These are phyloP conservation scores for Macropus fuliginosus DNA, from an alignment of 2,797 vertebrate species.

Conservation along the genomic window DNA sequence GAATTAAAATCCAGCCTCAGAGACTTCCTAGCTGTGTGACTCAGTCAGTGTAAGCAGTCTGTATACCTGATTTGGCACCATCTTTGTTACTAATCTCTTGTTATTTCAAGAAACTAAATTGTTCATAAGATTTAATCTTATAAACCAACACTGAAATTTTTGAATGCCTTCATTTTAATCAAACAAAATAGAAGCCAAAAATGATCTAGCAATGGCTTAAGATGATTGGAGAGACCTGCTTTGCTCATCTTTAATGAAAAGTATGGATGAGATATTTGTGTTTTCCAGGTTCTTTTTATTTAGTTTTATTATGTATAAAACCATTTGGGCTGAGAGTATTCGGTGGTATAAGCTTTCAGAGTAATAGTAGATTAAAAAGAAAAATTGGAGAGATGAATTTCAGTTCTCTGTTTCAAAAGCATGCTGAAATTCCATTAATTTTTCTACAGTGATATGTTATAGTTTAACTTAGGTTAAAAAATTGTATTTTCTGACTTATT, in stretches of 20 bases:
- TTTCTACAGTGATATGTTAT: not conserved
- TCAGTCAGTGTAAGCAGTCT: not conserved
- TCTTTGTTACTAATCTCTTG: not conserved
- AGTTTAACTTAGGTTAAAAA: not conserved
- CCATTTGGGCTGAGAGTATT: not conserved
- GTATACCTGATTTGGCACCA: not conserved
- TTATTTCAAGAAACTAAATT: not conserved
- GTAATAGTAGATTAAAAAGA: not conserved
- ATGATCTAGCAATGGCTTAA: not conserved
- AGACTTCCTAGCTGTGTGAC: not conserved
- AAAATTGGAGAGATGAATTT: not conserved
- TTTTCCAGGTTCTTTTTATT: not conserved
- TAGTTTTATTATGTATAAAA: not conserved
- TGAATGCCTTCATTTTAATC: not conserved
- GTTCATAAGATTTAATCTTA: not conserved
- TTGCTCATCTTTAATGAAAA: not conserved
- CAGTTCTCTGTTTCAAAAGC: not conserved
- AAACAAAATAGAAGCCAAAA: not conserved
- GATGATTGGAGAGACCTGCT: not conserved
- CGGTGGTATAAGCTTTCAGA: not conserved
- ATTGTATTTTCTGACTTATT: not conserved
- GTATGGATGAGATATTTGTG: not conserved
- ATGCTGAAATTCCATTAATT: not conserved
- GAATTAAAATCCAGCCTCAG: not conserved
- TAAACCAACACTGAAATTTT: not conserved